Conservation (phyloP, 2,888 invertebrate species). For the Platerodrilus igneus region DNA sequence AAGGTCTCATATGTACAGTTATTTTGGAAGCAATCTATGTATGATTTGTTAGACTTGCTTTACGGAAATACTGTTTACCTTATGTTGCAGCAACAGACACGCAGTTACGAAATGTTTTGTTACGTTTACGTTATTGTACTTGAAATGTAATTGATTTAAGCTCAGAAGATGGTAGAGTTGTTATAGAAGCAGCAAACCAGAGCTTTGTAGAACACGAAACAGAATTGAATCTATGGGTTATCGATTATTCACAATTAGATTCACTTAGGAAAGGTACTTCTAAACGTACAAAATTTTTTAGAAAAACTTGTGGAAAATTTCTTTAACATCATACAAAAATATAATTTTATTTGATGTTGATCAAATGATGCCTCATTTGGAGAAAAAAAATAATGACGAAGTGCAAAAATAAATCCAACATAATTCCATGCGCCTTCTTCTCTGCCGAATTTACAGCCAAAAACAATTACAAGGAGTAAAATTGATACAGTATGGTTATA, state of each 20-base stretch:
- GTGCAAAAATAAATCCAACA: slow-evolving; percentile 57
- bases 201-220: slow-evolving; percentile 79
- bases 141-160: slow-evolving; percentile 83
- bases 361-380: slow-evolving; percentile 87
- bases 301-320: slow-evolving; percentile 78
- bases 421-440: slow-evolving; percentile 90
- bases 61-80: slow-evolving; percentile 85
- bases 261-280: slow-evolving; percentile 56
- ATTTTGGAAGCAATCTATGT: slow-evolving; percentile 67
- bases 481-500: slow-evolving; percentile 93
- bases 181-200: slow-evolving; percentile 72
- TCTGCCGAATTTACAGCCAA: slow-evolving; percentile 67
- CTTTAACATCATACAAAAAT: slow-evolving; percentile 71
- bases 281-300: slow-evolving; percentile 57
- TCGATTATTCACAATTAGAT: slow-evolving; percentile 69
- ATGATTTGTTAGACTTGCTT: slow-evolving; percentile 85
- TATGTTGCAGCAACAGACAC: slow-evolving; percentile 87
- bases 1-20: too few species aligned
- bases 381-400: slow-evolving; percentile 73
- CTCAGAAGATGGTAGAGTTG: slow-evolving; percentile 97
- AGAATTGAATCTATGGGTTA: slow-evolving; percentile 87
- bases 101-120: slow-evolving; percentile 77
- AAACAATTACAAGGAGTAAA: slow-evolving; percentile 67
- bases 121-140: slow-evolving; percentile 58
- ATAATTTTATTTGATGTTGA: slow-evolving; percentile 93